phyloP scores from a whole-genome alignment of 2,888 invertebrate species.

The Gari tellinella region DNA sequence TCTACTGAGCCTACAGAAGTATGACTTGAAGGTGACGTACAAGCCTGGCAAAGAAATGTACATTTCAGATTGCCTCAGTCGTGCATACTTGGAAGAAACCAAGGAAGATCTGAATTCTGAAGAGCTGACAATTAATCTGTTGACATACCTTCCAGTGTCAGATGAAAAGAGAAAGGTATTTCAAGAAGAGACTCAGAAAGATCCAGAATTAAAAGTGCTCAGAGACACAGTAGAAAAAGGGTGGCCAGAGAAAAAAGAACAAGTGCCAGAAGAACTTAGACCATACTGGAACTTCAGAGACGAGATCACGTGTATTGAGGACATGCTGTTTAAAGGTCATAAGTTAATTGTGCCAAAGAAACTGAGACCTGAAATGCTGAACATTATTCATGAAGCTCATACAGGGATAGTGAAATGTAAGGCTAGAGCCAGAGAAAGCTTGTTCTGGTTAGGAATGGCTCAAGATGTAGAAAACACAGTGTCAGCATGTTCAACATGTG shows the following conservation, averaged over 20 bases:
- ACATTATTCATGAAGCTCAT: conserved; percentile 26
- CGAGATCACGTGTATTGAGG: conserved; percentile 47
- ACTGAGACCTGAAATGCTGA: conserved; percentile 23
- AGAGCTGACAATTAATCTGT: conserved; percentile 1
- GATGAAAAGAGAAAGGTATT: background rate
- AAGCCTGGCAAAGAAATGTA: conserved; percentile 40
- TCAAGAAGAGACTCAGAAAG: conserved; percentile 30
- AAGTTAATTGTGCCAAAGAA: conserved; percentile 18
- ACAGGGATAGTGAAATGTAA: conserved; percentile 31
- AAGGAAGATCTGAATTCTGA: conserved; percentile 12
- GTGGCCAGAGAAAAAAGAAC: conserved; percentile 31
- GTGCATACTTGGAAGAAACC: conserved; percentile 18
- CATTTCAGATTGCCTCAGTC: conserved; percentile 32
- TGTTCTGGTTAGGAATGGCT: conserved; percentile 32
- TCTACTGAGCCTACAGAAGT: conserved; percentile 27
- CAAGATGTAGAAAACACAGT: conserved; percentile 19
- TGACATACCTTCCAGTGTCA: conserved; percentile 9
- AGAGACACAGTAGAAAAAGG: conserved; percentile 27
- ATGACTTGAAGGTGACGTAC: conserved; percentile 40
- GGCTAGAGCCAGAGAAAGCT: conserved; percentile 11
- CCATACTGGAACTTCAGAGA: conserved; percentile 47
- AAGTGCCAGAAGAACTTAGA: background rate
- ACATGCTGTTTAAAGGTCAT: conserved; percentile 37
- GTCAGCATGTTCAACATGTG: conserved; percentile 23
- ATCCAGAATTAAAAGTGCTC: conserved; percentile 26